Base-by-base conservation (phyloP, 2,113 vertebrate species). In the Phycodurus eques region DNA sequence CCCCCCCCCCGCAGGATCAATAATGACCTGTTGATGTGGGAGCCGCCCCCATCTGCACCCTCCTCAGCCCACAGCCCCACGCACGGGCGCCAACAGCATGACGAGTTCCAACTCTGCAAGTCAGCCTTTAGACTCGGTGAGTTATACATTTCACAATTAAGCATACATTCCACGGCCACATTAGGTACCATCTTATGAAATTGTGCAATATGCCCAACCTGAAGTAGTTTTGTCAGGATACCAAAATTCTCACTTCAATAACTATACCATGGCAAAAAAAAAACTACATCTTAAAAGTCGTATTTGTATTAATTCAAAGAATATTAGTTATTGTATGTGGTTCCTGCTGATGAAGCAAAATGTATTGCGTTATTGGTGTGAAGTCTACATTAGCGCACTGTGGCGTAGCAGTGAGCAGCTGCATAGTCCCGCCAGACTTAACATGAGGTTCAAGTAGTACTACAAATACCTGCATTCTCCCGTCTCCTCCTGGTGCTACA, bases 11-110 rank as follows among this genome's bases (percentile, higher is more conserved):
- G 64, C 44, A 97, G 96, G 89, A 94, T 97, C 84, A 96, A 96
- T 85, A 97, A 96, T 14, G 95, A 96, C 88, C 92, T 97, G 59
- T 83, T 97, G 90, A 94, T 97, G 95, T 97, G 95, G 94, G 95
- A 95, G 86, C 93, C 94, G 0, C 64, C 79, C 49, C 79, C 83
- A 19, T 77, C 83, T 77, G 72, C 44, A 77, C 77, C 77, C n/a
- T 82, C 76, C 67, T 79, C 74, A 46, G 47, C 80, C 46, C 70
- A 76, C 73, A 90, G 75, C 66, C 73, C 85, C 31, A 0, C 83
- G 64, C 72, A 85, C 71, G 68, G 67, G 39, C 80, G 60, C 67
- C 76, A 76, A 68, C 81, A 75, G 5, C 89, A 86, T 12, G 92
- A 92, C 0, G 91, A 90, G 75, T 97, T 97, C 81, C 93, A 94